These are phyloP conservation scores for Phaonia tiefii DNA, from an alignment of 2,888 invertebrate species.

Conservation along the genomic window DNA sequence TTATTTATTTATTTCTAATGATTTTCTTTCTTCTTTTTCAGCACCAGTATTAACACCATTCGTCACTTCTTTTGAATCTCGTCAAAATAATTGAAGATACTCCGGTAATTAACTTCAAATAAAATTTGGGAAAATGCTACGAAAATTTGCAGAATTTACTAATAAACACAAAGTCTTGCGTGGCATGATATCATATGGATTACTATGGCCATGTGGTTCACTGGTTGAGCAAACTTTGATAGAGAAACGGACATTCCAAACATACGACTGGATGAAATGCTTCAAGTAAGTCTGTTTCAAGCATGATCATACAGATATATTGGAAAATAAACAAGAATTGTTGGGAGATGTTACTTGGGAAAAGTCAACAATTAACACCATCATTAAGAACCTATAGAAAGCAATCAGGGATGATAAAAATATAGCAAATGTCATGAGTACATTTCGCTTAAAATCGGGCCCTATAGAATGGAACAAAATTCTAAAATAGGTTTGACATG, in stretches of 20 bases:
- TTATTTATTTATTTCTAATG: neutral
- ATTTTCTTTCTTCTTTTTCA: slow-evolving; percentile 29
- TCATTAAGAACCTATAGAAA: too few relatives aligned
- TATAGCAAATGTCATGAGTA: too few relatives aligned
- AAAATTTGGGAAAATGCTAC: slow-evolving; percentile 72
- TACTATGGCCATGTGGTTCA: slow-evolving; percentile 84
- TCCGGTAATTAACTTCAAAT: neutral
- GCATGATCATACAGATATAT: too few relatives aligned
- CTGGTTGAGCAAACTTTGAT: slow-evolving; percentile 82
- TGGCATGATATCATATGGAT: slow-evolving; percentile 83
- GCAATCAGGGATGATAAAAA: too few relatives aligned
- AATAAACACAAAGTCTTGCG: slow-evolving; percentile 82
- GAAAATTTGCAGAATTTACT: slow-evolving; percentile 80
- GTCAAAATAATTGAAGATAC: slow-evolving; percentile 1
- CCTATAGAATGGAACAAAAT: too few relatives aligned
- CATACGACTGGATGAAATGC: slow-evolving; percentile 83
- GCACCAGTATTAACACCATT: slow-evolving; percentile 52
- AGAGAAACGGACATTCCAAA: slow-evolving; percentile 81
- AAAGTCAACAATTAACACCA: slow-evolving; percentile 32
- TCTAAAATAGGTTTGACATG: too few relatives aligned
- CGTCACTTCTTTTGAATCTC: neutral
- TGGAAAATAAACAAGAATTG: neutral
- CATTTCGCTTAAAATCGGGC: too few relatives aligned
- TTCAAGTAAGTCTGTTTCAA: slow-evolving; percentile 77
- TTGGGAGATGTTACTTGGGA: too few relatives aligned